Conservation (phyloP, 35 echinoderm and acorn worm genomes). For the Ophiothrix spiculata region DNA sequence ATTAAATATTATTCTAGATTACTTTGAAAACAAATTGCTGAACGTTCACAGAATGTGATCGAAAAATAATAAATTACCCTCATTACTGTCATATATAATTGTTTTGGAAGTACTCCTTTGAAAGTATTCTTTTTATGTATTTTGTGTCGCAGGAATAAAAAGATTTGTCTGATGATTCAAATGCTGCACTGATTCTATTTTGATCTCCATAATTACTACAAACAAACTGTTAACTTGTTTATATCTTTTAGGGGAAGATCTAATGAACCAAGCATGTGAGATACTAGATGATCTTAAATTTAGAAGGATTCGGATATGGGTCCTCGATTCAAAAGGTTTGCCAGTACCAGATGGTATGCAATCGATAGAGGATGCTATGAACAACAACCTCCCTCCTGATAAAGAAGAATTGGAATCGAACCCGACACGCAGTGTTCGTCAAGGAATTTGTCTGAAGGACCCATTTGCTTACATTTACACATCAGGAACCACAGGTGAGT, state of each 20-base stretch:
- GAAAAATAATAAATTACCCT: too few species aligned
- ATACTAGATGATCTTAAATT: slow-evolving; percentile 69
- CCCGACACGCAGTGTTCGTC: slow-evolving; percentile 53
- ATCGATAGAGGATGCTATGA: slow-evolving; percentile 19
- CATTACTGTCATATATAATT: too few species aligned
- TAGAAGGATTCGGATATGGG: slow-evolving; percentile 48
- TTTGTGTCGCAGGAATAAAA: too few species aligned
- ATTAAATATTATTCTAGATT: too few species aligned
- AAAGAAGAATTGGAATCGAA: slow-evolving; percentile 44
- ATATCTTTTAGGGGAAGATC: slow-evolving; percentile 21
- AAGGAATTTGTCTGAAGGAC: slow-evolving; percentile 65
- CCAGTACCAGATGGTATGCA: slow-evolving; percentile 13
- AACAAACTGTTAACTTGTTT: not conserved
- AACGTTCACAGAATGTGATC: too few species aligned
- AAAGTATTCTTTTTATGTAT: too few species aligned
- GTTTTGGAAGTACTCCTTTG: too few species aligned
- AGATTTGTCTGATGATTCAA: too few species aligned
- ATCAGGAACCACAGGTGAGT: slow-evolving; percentile 91
- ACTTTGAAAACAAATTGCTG: too few species aligned
- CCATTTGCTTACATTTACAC: slow-evolving; percentile 91
- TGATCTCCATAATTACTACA: too few species aligned
- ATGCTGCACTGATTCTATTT: too few species aligned
- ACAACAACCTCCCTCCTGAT: slow-evolving; percentile 9
- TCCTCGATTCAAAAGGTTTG: slow-evolving; percentile 39
- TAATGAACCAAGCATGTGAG: slow-evolving; percentile 29